phyloP scores from a whole-genome alignment of 2,797 vertebrate genomes.

The Acipenser ruthenus region DNA sequence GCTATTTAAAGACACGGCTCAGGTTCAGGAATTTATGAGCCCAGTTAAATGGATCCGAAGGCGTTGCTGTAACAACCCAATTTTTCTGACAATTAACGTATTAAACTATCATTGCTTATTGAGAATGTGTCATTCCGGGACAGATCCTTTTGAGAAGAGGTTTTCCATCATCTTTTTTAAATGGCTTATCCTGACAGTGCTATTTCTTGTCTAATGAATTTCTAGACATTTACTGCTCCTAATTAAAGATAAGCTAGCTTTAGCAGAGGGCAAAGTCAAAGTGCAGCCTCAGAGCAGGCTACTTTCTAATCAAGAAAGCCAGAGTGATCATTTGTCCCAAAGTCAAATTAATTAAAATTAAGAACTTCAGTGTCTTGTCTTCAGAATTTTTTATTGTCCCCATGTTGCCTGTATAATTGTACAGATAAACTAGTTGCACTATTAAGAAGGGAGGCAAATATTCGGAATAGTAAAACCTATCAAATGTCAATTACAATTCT shows the following conservation, averaged over 20 bases:
- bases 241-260: slow-evolving; percentile 70
- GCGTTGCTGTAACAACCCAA: slow-evolving; percentile 67
- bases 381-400: neutral
- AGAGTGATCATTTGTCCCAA: slow-evolving; percentile 35
- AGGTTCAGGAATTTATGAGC: slow-evolving; percentile 53
- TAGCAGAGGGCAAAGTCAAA: slow-evolving; percentile 53
- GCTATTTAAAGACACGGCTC: slow-evolving; percentile 56
- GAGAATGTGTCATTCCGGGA: slow-evolving; percentile 65
- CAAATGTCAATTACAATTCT: slow-evolving; percentile 51
- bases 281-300: slow-evolving; percentile 33
- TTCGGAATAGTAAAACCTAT: slow-evolving; percentile 42
- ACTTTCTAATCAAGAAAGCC: slow-evolving; percentile 34
- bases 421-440: too few relatives aligned
- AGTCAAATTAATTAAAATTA: slow-evolving; percentile 63
- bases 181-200: slow-evolving; percentile 57
- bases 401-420: too few relatives aligned
- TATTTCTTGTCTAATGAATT: slow-evolving; percentile 60
- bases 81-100: slow-evolving; percentile 82
- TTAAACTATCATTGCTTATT: slow-evolving; percentile 89
- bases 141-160: slow-evolving; percentile 54
- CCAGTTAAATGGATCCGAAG: slow-evolving; percentile 67
- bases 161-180: slow-evolving; percentile 68
- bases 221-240: slow-evolving; percentile 61
- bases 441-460: slow-evolving; percentile 13
- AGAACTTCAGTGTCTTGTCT: slow-evolving; percentile 12